These are phyloP conservation scores for Pseudorasbora parva DNA, from an alignment of 2,113 vertebrate species.

Conservation along the genomic window DNA sequence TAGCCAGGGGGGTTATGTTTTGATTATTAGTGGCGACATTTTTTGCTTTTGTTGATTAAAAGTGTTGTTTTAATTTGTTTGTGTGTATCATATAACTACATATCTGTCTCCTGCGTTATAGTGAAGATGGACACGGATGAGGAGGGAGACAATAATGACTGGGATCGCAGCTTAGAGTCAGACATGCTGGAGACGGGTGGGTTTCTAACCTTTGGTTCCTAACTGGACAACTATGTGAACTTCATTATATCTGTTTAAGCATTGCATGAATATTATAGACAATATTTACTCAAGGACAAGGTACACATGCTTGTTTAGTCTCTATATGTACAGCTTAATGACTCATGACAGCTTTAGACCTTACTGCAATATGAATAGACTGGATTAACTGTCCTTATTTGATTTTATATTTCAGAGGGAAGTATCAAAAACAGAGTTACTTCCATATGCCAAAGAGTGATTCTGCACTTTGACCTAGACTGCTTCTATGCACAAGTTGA, in stretches of 20 bases:
- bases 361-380: background rate
- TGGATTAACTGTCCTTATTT: background rate
- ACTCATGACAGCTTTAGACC: background rate
- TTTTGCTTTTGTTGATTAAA: background rate
- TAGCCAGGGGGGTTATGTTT: background rate
- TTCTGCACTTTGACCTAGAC: conserved; percentile 88
- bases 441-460: conserved; percentile 65
- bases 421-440: background rate
- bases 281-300: background rate
- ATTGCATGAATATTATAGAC: background rate
- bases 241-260: background rate
- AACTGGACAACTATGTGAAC: background rate
- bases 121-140: conserved; percentile 41
- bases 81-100: background rate
- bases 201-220: background rate
- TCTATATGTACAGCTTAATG: background rate
- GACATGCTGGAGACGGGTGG: conserved; percentile 20
- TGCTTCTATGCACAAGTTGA: conserved; percentile 95
- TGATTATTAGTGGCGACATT: background rate
- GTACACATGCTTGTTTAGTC: background rate
- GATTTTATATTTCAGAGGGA: conserved; percentile 15
- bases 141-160: conserved; percentile 20
- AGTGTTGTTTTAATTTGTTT: background rate
- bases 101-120: background rate
- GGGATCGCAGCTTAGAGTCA: conserved; percentile 16